Percentiles rank a stretch among this genome's conserved stretches.
Conservation (phyloP, 2,888 invertebrate species). For the Rhogogaster chlorosoma region DNA sequence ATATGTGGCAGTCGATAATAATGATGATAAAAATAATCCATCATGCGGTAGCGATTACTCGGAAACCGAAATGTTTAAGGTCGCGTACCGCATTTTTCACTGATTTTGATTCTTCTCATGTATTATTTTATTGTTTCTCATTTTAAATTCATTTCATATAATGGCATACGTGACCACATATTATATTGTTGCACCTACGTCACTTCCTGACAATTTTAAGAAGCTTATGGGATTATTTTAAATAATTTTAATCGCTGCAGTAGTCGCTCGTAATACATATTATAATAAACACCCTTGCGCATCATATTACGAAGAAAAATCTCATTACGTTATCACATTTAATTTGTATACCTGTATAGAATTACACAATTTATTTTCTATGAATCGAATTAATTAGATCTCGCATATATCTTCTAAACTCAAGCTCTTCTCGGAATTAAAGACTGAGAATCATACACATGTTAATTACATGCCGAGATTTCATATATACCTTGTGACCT, state of each 20-base stretch:
- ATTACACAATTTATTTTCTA: neutral
- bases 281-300: neutral
- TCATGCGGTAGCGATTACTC: neutral
- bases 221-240: conserved; percentile 26
- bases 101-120: conserved; percentile 26
- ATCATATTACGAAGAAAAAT: neutral
- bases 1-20: neutral
- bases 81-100: neutral
- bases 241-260: neutral
- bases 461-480: neutral
- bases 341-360: neutral
- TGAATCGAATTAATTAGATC: neutral
- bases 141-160: neutral
- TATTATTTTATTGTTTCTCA: neutral
- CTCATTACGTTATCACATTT: neutral
- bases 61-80: neutral
- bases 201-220: conserved; percentile 14
- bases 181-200: neutral
- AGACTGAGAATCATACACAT: neutral
- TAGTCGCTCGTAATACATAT: neutral
- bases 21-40: neutral
- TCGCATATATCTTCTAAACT: neutral
- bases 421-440: neutral
- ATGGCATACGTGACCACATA: neutral
- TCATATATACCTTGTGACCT: neutral